Percentiles rank a stretch among this genome's conserved stretches.
Conservation (phyloP, 2,888 invertebrate genomes). For the Phengaris arion region DNA sequence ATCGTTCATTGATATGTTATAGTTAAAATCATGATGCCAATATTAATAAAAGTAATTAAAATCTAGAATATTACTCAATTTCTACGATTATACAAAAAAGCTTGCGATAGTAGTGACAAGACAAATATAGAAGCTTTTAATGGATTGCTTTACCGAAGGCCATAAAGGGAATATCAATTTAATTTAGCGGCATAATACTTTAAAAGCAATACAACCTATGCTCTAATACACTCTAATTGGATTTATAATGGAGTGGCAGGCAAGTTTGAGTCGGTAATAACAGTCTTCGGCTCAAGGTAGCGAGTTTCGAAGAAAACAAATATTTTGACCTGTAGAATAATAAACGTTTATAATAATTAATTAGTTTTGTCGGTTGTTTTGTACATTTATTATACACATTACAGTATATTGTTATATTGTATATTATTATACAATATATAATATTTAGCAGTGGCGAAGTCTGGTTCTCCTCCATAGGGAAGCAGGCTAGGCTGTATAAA, state of each 20-base stretch:
- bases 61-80: background rate
- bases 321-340: constrained; percentile 10
- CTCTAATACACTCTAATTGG: background rate
- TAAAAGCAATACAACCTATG: background rate
- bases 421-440: too few species aligned
- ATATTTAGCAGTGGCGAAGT: too few species aligned
- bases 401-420: too few species aligned
- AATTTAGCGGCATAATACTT: constrained; percentile 27
- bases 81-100: background rate
- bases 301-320: constrained; percentile 1
- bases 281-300: constrained; percentile 14
- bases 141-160: constrained; percentile 36
- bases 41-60: background rate
- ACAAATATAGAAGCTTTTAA: constrained; percentile 42
- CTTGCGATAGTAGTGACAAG: constrained; percentile 35
- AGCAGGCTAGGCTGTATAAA: too few species aligned
- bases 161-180: constrained; percentile 27
- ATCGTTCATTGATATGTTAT: too few species aligned
- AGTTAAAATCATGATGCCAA: too few species aligned
- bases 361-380: background rate
- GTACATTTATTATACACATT: background rate
- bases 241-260: constrained; percentile 1
- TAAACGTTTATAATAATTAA: constrained; percentile 8
- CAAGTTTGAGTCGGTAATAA: background rate
- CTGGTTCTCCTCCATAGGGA: too few species aligned